Evolutionary conservation across 92 coral and sea anemone species (phyloP), one percentile per base, ranked within the genome.

Genomic region (Desmophyllum pertusum): DNA sequence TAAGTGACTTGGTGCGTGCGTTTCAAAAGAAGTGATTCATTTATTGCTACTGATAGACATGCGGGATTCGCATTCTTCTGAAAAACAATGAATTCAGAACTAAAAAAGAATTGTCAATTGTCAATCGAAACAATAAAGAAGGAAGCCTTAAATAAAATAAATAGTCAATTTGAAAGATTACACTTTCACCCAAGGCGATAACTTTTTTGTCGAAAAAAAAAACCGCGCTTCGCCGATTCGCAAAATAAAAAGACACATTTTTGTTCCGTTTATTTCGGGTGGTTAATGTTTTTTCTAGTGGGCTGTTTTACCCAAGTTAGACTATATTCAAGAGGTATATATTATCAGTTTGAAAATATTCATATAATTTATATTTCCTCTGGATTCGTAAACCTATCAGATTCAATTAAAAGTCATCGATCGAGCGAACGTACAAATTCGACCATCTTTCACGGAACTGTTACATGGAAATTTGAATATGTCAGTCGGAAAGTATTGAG

Each of bases 31-130:
- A 70, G 46, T 48, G n/a, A 10, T 42, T 73, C 29, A 39, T 73
- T 30, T 51, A 5, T 72, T 72, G 35, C 30, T 21, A 72, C 31
- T n/a, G n/a, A 27, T 33, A 1, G 73, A 17, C 42, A 2, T n/a
- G n/a, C n/a, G n/a, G 27, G 17, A 19, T 67, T 37, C 10, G 42
- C 18, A 67, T 36, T 18, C 18, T 10, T 21, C 18, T 21, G 55
- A 15, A 67, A 10, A 62, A 62, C 33, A 36, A 38, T 36, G 11
- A 67, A 15, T 35, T 35, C 73, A 18, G 40, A 67, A 0, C 31
- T 10, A 23, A 61, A 66, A 62, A 36, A 17, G 45, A 67, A 67
- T 67, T 37, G 45, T 67, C 73, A 67, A 67, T 67, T 37, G 45
- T 67, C 73, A 38, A 67, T 36, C 10, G 27, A 36, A 67, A 67